Percentiles rank a stretch among this genome's conserved stretches.
Conservation (phyloP, 2,797 vertebrate genomes). For the Hoplostethus mediterraneus region DNA sequence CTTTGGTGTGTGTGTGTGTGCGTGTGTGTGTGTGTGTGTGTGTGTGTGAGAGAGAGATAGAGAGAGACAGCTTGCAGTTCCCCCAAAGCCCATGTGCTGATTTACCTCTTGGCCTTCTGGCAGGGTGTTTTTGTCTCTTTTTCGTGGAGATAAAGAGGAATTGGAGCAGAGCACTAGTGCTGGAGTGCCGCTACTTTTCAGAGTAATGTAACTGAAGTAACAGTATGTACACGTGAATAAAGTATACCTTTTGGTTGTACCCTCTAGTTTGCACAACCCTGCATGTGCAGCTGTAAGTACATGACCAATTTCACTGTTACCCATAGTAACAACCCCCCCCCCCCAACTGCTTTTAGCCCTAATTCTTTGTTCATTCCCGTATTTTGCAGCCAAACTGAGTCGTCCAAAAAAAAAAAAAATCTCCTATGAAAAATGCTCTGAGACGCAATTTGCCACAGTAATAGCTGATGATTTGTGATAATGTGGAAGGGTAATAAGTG, state of each 20-base stretch:
- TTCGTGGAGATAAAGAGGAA: neutral
- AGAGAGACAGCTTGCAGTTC: conserved; percentile 32
- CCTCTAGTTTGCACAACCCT: neutral
- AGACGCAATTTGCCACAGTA: conserved; percentile 63
- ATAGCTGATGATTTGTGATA: conserved; percentile 77
- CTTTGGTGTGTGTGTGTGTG: conserved; percentile 8
- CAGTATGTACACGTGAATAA: neutral
- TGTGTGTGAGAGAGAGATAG: conserved; percentile 9
- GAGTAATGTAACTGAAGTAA: neutral
- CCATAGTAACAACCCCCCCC: conserved; percentile 38
- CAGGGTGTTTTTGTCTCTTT: conserved; percentile 29
- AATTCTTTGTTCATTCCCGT: conserved; percentile 30
- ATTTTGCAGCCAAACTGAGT: conserved; percentile 42
- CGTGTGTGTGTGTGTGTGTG: conserved; percentile 9
- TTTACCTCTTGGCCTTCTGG: conserved; percentile 19
- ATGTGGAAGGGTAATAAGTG: conserved; percentile 76
- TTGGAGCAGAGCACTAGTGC: neutral
- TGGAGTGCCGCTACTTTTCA: neutral
- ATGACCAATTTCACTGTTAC: conserved; percentile 26
- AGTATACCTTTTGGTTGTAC: conserved; percentile 20
- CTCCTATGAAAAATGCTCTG: conserved; percentile 30
- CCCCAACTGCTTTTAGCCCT: conserved; percentile 36
- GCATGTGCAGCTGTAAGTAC: neutral
- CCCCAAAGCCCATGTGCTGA: conserved; percentile 16
- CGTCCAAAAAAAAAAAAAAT: conserved; percentile 12